Percentiles rank a stretch among this genome's conserved stretches.
Evolutionary conservation across 2,113 vertebrate genomes (phyloP).

Genomic region (Gracilinanus agilis): DNA sequence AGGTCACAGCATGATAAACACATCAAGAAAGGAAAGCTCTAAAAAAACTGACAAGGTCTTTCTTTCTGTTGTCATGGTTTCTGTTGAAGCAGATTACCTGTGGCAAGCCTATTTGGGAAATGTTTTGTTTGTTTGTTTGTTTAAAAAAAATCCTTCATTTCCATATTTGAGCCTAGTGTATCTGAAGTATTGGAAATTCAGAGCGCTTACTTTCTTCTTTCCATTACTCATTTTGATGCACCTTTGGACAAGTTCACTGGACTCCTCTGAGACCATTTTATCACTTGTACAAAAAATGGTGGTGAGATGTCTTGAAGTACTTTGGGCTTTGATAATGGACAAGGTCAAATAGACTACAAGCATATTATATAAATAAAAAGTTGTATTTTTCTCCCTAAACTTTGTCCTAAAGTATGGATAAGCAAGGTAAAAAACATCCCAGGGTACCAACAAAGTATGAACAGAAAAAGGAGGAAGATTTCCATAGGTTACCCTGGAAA

Average conservation of each 20-base stretch:
- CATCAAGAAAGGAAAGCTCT: slow-evolving; percentile 39
- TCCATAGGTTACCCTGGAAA: background rate
- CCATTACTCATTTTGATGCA: background rate
- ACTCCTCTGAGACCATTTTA: background rate
- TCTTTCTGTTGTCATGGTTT: slow-evolving; percentile 63
- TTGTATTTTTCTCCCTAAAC: background rate
- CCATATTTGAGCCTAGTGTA: background rate
- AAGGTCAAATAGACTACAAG: background rate
- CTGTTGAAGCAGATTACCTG: slow-evolving; percentile 40
- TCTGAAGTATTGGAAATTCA: background rate
- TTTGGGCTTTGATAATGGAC: background rate
- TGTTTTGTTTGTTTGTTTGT: slow-evolving; percentile 38
- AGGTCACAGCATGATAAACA: slow-evolving; percentile 59
- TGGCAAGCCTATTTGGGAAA: slow-evolving; percentile 27
- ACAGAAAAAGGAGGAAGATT: background rate
- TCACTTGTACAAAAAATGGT: background rate
- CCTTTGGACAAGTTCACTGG: slow-evolving; percentile 20
- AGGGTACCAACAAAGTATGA: background rate
- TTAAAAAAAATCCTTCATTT: slow-evolving; percentile 24
- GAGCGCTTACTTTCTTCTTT: background rate
- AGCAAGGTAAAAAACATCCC: background rate
- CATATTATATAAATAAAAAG: background rate
- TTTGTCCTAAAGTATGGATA: background rate
- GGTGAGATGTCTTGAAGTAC: background rate
- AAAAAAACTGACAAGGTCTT: slow-evolving; percentile 33